Conservation (phyloP, 2,797 vertebrate species). For the Scyliorhinus canicula region DNA sequence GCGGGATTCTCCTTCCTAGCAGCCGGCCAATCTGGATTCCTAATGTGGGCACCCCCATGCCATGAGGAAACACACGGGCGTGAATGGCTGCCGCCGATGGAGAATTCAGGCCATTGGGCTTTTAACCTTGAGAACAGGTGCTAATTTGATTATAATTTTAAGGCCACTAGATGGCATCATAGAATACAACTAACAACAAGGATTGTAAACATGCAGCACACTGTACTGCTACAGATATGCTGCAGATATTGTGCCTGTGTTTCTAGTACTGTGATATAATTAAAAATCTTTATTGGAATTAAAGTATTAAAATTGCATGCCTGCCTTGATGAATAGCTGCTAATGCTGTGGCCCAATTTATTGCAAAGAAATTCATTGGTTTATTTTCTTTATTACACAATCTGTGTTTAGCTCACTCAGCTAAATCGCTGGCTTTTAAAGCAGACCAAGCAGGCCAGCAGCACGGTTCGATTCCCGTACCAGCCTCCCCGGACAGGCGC, state of each 20-base stretch:
- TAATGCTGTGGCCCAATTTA: neutral
- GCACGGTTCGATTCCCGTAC: no score
- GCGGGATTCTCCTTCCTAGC: no score
- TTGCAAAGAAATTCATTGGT: neutral
- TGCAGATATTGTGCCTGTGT: neutral
- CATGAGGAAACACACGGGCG: no score
- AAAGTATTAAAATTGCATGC: neutral
- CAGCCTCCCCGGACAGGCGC: no score
- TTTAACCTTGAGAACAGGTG: neutral
- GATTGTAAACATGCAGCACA: neutral
- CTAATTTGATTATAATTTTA: neutral
- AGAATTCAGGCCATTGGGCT: no score
- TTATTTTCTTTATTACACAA: neutral
- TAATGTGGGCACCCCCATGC: no score
- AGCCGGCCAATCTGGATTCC: no score
- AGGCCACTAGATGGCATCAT: neutral
- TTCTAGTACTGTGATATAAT: neutral
- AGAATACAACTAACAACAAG: neutral
- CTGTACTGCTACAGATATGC: neutral
- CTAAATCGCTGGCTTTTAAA: no score
- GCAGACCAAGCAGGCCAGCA: no score
- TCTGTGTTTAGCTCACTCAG: no score
- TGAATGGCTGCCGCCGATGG: no score
- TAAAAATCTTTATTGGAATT: neutral
- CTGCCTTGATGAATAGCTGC: neutral